Evolutionary conservation across 1,140 invertebrate species (phyloP), one percentile per base, ranked within the genome.

Genomic region (Neodiprion virginianus): DNA sequence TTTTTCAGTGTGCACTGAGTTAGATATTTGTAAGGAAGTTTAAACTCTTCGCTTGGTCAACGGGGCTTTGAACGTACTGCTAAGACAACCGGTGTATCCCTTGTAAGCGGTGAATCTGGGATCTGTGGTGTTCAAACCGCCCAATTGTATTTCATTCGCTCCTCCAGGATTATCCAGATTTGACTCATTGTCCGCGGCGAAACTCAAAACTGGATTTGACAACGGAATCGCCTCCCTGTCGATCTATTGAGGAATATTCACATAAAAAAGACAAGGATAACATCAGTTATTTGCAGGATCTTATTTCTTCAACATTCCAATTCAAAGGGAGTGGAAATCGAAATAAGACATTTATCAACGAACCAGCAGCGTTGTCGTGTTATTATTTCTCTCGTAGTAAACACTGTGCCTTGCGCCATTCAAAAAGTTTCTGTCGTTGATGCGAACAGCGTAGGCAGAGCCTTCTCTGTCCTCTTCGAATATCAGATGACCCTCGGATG

Each of bases 71-170:
- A 5, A 91, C 92, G 91, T 88, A 97, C 96, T 97, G 77, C 96
- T 96, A 71, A 97, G 88, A 82, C 96, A 97, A 48, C 96, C 96
- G 78, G 94, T 95, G 85, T 96, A 97, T 78, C 94, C 94, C 79
- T 94, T 95, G 79, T 95, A 97, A 65, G 93, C 93, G 69, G 90
- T 92, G 82, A 96, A 93, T 77, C 94, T 89, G 21, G 92, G 92
- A 87, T 96, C 94, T 8, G 92, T 94, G 0, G 95, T 95, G 79
- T 95, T 95, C 14, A 96, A 90, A 65, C 95, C 95, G n/a, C 95
- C 95, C 67, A 96, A 92, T 81, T 96, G 95, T 14, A 96, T 94
- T 79, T 95, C 94, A 81, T 95, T 95, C 10, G 93, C 89, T 75
- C 80, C 78, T 74, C 75, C 76, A 9, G 65, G 76, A 73, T 80